Evolutionary conservation across 35 echinoderm and acorn worm species (phyloP).

Genomic region (Diadema setosum): DNA sequence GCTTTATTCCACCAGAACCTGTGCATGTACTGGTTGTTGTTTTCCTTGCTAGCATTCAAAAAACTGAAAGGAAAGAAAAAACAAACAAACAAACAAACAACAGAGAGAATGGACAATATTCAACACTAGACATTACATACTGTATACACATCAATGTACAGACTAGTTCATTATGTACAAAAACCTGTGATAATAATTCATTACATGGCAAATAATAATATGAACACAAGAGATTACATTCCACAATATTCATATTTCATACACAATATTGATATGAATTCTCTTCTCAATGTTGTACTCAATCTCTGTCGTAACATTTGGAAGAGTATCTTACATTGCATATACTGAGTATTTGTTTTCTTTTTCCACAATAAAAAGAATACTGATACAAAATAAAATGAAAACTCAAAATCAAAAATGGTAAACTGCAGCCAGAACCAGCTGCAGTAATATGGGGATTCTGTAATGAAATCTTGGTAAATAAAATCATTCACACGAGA

Average conservation of each 20-base stretch:
- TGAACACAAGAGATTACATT: not conserved
- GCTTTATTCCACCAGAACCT: not conserved
- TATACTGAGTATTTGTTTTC: not conserved
- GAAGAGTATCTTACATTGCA: conserved; percentile 1
- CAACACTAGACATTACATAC: not conserved
- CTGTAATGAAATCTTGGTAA: too few species aligned
- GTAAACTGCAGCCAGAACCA: too few species aligned
- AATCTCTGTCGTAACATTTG: not conserved
- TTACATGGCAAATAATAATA: not conserved
- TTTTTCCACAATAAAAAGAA: not conserved
- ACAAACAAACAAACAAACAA: not conserved
- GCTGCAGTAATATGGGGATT: too few species aligned
- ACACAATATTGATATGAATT: not conserved
- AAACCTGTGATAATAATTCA: not conserved
- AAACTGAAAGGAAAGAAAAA: too few species aligned
- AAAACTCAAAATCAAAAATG: not conserved
- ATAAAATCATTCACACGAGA: too few species aligned
- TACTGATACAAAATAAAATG: not conserved
- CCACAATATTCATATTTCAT: not conserved
- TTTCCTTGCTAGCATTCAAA: not conserved
- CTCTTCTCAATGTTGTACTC: not conserved
- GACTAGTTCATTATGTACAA: not conserved
- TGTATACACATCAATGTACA: not conserved
- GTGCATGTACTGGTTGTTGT: not conserved
- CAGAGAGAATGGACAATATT: too few species aligned